Evolutionary conservation across 1,140 invertebrate genomes (phyloP).

Genomic region (Halictus rubicundus): DNA sequence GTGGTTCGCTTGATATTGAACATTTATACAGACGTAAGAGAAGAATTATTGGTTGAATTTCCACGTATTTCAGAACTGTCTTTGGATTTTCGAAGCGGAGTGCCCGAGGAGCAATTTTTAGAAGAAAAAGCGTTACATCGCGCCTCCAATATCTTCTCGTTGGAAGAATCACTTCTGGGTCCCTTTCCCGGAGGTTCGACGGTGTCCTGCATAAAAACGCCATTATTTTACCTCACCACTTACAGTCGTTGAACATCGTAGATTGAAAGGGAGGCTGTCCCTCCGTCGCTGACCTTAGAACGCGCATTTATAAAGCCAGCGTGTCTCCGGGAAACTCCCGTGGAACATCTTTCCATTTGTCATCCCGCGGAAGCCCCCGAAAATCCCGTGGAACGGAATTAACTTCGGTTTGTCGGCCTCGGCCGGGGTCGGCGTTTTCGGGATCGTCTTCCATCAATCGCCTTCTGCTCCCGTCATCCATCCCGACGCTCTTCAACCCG

Average conservation of each 20-base stretch:
- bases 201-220: background rate
- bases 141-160: too few species aligned
- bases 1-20: too few species aligned
- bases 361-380: background rate
- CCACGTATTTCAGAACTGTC: too few species aligned
- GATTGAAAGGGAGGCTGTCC: background rate
- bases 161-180: too few species aligned
- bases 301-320: constrained; percentile 5
- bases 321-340: background rate
- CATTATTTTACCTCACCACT: background rate
- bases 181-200: too few species aligned
- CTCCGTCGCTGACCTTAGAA: background rate
- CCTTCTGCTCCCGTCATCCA: constrained; percentile 39
- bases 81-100: too few species aligned
- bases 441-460: constrained; percentile 37
- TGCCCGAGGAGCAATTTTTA: too few species aligned
- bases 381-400: constrained; percentile 25
- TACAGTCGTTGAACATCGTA: background rate
- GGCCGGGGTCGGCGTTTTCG: constrained; percentile 1
- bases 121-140: too few species aligned
- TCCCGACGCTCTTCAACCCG: constrained; percentile 37
- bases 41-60: too few species aligned
- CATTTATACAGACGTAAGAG: too few species aligned
- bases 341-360: constrained; percentile 25
- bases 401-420: constrained; percentile 32